Conservation (phyloP, 2,888 invertebrate species). For the Epirrhoe tristata region DNA sequence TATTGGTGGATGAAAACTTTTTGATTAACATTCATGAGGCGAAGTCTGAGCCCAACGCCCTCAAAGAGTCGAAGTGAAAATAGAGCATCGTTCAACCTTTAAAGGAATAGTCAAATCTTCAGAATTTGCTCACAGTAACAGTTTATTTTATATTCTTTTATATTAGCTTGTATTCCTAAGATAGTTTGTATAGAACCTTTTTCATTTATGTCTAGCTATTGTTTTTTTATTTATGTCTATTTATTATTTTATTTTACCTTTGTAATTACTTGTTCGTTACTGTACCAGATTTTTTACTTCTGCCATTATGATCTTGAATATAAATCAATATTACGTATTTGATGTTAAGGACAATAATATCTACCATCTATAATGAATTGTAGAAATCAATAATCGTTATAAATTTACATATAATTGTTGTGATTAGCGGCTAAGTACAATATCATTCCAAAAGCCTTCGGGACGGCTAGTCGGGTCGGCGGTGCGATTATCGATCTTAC, state of each 20-base stretch:
- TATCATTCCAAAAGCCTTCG: slow-evolving; percentile 76
- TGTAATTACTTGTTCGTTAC: slow-evolving; percentile 6
- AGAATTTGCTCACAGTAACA: slow-evolving; percentile 17
- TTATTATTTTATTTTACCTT: slow-evolving; percentile 16
- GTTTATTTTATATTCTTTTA: slow-evolving; percentile 8
- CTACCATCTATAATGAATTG: slow-evolving; percentile 26
- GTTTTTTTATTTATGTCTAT: slow-evolving; percentile 18
- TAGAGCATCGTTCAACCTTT: slow-evolving; percentile 29
- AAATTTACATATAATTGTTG: slow-evolving; percentile 63
- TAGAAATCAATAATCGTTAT: slow-evolving; percentile 40
- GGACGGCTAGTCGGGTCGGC: slow-evolving; percentile 78
- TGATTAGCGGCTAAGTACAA: slow-evolving; percentile 79
- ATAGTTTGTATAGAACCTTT: slow-evolving; percentile 22
- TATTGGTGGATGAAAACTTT: slow-evolving; percentile 38
- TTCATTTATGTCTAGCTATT: slow-evolving; percentile 15
- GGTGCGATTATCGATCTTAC: slow-evolving; percentile 43
- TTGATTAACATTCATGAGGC: slow-evolving; percentile 53
- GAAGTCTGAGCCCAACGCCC: slow-evolving; percentile 63
- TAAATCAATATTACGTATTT: slow-evolving; percentile 21
- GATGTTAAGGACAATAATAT: slow-evolving; percentile 27
- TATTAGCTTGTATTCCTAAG: slow-evolving; percentile 16
- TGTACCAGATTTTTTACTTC: slow-evolving; percentile 13
- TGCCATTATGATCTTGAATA: slow-evolving; percentile 25
- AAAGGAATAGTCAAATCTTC: slow-evolving; percentile 17
- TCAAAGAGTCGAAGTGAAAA: slow-evolving; percentile 52